A percentile compares a stretch with the other conserved stretches of the same genome.
Conservation (phyloP, 2,113 vertebrate species). For the Leucopsar rothschildi region DNA sequence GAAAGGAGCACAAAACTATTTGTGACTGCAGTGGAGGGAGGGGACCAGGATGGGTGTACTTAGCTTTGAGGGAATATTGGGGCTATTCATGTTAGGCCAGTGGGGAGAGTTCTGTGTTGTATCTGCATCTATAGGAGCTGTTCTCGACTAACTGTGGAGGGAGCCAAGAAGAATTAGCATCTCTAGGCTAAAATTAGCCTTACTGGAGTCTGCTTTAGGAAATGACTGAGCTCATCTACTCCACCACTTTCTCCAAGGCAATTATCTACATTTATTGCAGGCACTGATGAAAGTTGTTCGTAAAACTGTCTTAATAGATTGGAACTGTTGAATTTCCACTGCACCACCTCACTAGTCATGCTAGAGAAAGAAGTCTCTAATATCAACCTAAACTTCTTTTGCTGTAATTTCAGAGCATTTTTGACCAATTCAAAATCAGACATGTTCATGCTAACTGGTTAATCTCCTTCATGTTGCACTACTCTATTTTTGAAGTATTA, state of each 20-base stretch:
- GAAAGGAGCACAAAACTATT: background rate
- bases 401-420: background rate
- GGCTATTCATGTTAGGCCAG: background rate
- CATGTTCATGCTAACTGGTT: background rate
- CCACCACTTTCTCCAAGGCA: background rate
- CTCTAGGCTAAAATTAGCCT: background rate
- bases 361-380: background rate
- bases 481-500: background rate
- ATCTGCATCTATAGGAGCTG: background rate
- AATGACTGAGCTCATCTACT: background rate
- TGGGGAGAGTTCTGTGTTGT: background rate
- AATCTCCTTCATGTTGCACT: background rate
- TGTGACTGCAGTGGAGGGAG: background rate
- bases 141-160: background rate
- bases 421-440: background rate
- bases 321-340: background rate
- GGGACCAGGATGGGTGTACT: background rate
- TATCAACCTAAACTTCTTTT: background rate
- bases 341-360: background rate
- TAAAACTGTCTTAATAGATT: background rate
- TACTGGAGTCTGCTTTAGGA: background rate
- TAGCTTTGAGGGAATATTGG: background rate
- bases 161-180: background rate
- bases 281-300: background rate
- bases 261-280: background rate